Evolutionary conservation across 2,888 invertebrate species (phyloP), one percentile per base, ranked within the genome.

Genomic region (Hymenopus coronatus): DNA sequence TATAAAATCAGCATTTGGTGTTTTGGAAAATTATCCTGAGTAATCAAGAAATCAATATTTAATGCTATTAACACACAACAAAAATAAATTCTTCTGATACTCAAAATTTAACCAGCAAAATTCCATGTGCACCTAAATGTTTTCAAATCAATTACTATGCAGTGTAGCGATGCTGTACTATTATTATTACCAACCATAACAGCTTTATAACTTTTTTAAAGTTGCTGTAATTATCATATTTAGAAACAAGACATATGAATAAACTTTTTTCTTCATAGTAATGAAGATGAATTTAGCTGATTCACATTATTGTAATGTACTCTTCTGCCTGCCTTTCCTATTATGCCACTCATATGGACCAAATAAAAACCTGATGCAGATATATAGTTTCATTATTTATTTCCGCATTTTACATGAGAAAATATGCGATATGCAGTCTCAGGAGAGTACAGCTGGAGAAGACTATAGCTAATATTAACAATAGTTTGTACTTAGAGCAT

Each of bases 401-500:
- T 70, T 70, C 54, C 6, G 25, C 54, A 70, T 70, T 70, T 70
- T 70, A 70, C 25, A 70, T 6, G 15, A 25, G 54, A 25, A 70
- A 70, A 70, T 70, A 70, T 70, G 54, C 20, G 25, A 70, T 70
- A 70, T 70, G 25, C 54, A 3, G 54, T 15, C 4, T 20, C 54
- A 70, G 25, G 54, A 70, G 54, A 70, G 40, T 40, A 40, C 40
- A 40, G 40, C 1, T 40, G 40, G 40, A 40, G 84, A 28, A 28
- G 30, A 46, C 85, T 85, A 46, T 27, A 54, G 46, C 85, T 46
- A 85, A 85, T 28, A 85, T 27, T 46, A 70, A 70, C 25, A 85
- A 85, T 85, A 28, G n/a, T 85, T 46, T 85, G 85, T 85, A 85
- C 85, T 85, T 85, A 46, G 40, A 40, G 84, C 54, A 85, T 46